A percentile compares a stretch with the other conserved stretches of the same genome.
phyloP scores from a whole-genome alignment of 1,140 invertebrate species.

The Alviniconcha marisindica region DNA sequence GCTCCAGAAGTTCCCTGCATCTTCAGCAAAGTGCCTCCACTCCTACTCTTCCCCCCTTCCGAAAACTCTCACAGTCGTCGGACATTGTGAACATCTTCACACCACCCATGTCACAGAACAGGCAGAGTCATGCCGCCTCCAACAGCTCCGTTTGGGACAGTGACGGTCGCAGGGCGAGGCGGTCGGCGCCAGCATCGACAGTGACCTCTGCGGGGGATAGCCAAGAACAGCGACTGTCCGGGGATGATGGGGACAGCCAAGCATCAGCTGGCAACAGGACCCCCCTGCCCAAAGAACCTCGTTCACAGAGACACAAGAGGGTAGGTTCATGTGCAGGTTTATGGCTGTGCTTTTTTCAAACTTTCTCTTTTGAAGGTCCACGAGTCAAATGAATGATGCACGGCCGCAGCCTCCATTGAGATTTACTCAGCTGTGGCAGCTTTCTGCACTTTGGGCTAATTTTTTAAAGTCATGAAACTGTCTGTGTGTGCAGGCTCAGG shows the following conservation, averaged over 20 bases:
- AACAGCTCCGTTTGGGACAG: neutral
- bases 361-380: too few relatives aligned
- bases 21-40: neutral
- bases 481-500: too few relatives aligned
- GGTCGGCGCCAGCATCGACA: neutral
- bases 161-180: neutral
- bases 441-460: too few relatives aligned
- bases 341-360: too few relatives aligned
- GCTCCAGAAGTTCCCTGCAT: neutral
- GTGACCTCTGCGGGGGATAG: neutral
- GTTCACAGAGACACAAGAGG: constrained; percentile 55
- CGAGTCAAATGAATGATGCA: too few relatives aligned
- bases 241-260: neutral
- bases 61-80: neutral
- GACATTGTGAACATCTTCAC: constrained; percentile 28
- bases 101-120: neutral
- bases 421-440: too few relatives aligned
- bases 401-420: too few relatives aligned
- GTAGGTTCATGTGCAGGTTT: too few relatives aligned
- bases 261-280: constrained; percentile 26
- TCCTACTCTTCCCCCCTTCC: neutral
- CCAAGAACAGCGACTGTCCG: neutral
- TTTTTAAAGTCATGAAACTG: too few relatives aligned
- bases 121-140: neutral
- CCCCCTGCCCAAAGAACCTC: constrained; percentile 35